Evolutionary conservation across 2,888 invertebrate species (phyloP).

Genomic region (Brachynemurus nebulosus): DNA sequence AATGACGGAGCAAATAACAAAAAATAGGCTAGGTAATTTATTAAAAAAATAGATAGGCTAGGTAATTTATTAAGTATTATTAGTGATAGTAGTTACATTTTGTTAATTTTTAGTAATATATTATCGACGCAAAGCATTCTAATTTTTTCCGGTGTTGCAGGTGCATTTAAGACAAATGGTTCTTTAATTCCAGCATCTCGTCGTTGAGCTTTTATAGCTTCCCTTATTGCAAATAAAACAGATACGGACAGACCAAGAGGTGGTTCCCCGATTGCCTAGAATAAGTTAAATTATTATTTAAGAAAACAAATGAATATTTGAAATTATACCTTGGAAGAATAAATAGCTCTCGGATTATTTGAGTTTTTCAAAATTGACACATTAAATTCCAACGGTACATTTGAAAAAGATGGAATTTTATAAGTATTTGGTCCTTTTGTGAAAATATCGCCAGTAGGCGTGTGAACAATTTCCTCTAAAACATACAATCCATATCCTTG

Average conservation of each 20-base stretch:
- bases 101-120: conserved; percentile 57
- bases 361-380: conserved; percentile 81
- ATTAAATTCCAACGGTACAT: conserved; percentile 85
- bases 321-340: conserved; percentile 90
- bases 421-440: conserved; percentile 89
- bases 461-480: conserved; percentile 78
- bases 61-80: too few relatives aligned
- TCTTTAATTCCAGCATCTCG: conserved; percentile 46
- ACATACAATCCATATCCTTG: conserved; percentile 91
- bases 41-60: too few relatives aligned
- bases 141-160: conserved; percentile 79
- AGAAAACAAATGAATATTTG: not conserved
- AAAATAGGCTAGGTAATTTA: too few relatives aligned
- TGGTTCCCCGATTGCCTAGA: conserved; percentile 88
- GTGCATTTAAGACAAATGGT: conserved; percentile 58
- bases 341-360: conserved; percentile 80
- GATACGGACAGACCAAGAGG: conserved; percentile 84
- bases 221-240: conserved; percentile 78
- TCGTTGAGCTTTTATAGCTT: conserved; percentile 70
- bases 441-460: conserved; percentile 65
- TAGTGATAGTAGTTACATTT: too few relatives aligned
- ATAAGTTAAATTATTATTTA: conserved; percentile 13
- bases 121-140: conserved; percentile 80
- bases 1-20: too few relatives aligned
- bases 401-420: conserved; percentile 85